Evolutionary conservation across 2,113 vertebrate species (phyloP), one percentile per base, ranked within the genome.

Genomic region (Corydoras sp.): DNA sequence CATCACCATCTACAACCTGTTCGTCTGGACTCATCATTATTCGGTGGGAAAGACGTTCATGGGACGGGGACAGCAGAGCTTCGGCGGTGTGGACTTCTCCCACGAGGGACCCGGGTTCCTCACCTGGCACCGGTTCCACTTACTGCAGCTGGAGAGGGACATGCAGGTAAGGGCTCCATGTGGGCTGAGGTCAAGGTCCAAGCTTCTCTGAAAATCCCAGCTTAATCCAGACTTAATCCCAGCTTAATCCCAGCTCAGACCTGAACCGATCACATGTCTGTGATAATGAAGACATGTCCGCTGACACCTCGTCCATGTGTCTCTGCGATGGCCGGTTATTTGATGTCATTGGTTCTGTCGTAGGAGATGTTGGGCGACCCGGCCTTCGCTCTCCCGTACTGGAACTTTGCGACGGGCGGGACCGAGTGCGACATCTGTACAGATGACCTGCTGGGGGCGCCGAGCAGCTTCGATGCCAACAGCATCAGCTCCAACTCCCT

Each of bases 341-440:
- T 24, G 18, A 24, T 24, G 18, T 24, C 18, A 24, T 24, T 24
- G 18, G 62, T 72, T 65, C 56, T 24, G 59, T 9, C 58, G 9
- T 76, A 98, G 96, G 90, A 92, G 61, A 94, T 98, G 93, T 79
- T 98, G 24, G 88, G 86, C 5, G 89, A 98, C 29, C 85, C 91
- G 6, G 85, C 85, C 3, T 98, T 99, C 58, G 93, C 92, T 58
- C 89, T 99, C 24, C 96, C 96, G 2, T 99, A 96, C 82, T 98
- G 96, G 95, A 98, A 99, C 83, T 98, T 99, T 80, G 95, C 95
- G 62, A 96, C 92, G 7, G 95, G 96, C n/a, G 91, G 89, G 80
- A 95, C 88, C 1, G 81, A 86, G 0, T 98, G 95, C 51, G 93
- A 98, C 74, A 91, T 98, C 83, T 99, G 96, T 84, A 94, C 90